A percentile compares a stretch with the other conserved stretches of the same genome.
Evolutionary conservation across 1,140 invertebrate species (phyloP).

Genomic region (Magallana ariakensis): DNA sequence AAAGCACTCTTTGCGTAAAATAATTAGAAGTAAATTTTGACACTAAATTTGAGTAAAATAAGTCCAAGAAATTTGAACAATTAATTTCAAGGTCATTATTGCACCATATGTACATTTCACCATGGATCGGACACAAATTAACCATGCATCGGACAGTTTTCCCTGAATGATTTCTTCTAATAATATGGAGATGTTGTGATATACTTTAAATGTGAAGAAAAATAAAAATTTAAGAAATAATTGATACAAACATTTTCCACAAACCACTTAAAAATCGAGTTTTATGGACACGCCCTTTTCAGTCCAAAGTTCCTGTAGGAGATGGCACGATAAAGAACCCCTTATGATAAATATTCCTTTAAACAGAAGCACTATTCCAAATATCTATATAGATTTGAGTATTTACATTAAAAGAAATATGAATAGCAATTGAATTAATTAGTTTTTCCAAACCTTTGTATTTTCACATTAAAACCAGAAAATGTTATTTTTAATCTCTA

Average conservation of each 20-base stretch:
- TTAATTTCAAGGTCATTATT: background rate
- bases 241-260: background rate
- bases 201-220: background rate
- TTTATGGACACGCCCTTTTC: background rate
- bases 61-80: background rate
- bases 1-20: background rate
- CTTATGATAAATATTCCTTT: slow-evolving; percentile 2
- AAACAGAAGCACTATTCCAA: background rate
- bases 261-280: background rate
- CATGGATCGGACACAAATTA: too few species aligned
- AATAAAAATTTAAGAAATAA: background rate
- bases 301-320: background rate
- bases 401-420: background rate
- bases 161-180: background rate
- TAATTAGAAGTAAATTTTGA: background rate
- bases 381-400: background rate
- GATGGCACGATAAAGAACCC: background rate
- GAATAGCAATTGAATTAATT: slow-evolving; percentile 1
- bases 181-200: background rate
- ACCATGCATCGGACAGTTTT: too few species aligned
- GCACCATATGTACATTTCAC: background rate
- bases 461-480: background rate
- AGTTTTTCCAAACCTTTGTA: background rate
- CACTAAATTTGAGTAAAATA: background rate
- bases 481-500: background rate